A percentile compares a stretch with the other conserved stretches of the same genome.
These are phyloP conservation scores for Tanypteryx hageni DNA, from an alignment of 2,888 invertebrate species.

Conservation along the genomic window DNA sequence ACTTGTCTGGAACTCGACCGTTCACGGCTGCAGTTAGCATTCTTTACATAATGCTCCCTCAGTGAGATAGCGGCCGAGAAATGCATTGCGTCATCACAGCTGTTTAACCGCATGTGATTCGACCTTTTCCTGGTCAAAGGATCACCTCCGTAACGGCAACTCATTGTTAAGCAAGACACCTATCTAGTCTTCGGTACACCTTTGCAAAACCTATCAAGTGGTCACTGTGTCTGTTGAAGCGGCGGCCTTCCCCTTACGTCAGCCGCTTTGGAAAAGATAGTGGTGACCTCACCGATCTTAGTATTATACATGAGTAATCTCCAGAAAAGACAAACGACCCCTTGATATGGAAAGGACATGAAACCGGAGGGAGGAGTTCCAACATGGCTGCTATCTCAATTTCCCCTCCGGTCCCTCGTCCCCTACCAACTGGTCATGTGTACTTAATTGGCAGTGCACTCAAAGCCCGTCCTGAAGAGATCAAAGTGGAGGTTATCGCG, in stretches of 20 bases:
- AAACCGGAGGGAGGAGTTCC: neutral
- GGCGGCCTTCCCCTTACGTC: slow-evolving; percentile 4
- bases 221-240: neutral
- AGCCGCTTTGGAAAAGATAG: neutral
- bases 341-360: slow-evolving; percentile 18
- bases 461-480: neutral
- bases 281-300: slow-evolving; percentile 19
- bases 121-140: neutral
- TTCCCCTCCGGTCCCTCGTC: neutral
- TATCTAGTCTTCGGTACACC: neutral
- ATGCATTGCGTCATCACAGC: too few species aligned
- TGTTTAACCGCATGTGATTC: neutral
- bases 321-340: slow-evolving; percentile 24
- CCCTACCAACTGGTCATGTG: slow-evolving; percentile 13
- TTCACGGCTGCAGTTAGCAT: too few species aligned
- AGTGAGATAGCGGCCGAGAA: too few species aligned
- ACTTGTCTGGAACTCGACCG: too few species aligned
- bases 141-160: neutral
- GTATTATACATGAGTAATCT: slow-evolving; percentile 24
- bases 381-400: neutral
- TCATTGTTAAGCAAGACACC: too few species aligned
- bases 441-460: slow-evolving; percentile 30
- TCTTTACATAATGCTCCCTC: too few species aligned
- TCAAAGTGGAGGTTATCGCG: slow-evolving; percentile 6
- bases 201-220: neutral